Conservation (phyloP, 2,797 vertebrate species). For the Mus caroli region DNA sequence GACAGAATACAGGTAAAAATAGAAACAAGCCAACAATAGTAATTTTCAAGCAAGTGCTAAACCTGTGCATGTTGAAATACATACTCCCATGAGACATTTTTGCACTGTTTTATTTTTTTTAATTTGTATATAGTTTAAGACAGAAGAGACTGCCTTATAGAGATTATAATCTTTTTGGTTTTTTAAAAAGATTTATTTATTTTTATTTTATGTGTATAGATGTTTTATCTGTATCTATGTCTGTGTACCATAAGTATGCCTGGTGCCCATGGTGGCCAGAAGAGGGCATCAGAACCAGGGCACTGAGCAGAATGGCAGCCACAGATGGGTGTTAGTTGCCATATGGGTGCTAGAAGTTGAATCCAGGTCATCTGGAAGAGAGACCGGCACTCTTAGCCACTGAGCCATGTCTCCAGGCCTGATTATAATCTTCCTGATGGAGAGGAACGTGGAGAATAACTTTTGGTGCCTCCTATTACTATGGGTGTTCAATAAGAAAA, state of each 20-base stretch:
- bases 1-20: slow-evolving; percentile 31
- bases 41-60: slow-evolving; percentile 59
- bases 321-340: neutral
- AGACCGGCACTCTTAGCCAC: neutral
- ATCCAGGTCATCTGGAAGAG: neutral
- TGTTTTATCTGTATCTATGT: neutral
- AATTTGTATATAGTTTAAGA: slow-evolving; percentile 45
- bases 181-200: neutral
- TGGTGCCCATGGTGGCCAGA: neutral
- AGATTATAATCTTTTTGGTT: slow-evolving; percentile 14
- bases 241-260: neutral
- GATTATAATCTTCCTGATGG: neutral
- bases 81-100: slow-evolving; percentile 26
- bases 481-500: slow-evolving; percentile 32
- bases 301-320: too few species aligned
- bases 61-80: slow-evolving; percentile 57
- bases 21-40: slow-evolving; percentile 47
- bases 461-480: neutral
- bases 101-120: slow-evolving; percentile 51
- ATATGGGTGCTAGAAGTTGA: neutral
- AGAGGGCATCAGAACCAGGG: neutral
- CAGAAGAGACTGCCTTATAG: slow-evolving; percentile 38
- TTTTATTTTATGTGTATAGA: neutral
- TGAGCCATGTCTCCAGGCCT: neutral
- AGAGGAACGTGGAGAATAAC: slow-evolving; percentile 18